These are phyloP conservation scores for Psylliodes chrysocephalus DNA, from an alignment of 2,888 invertebrate genomes.

Conservation along the genomic window DNA sequence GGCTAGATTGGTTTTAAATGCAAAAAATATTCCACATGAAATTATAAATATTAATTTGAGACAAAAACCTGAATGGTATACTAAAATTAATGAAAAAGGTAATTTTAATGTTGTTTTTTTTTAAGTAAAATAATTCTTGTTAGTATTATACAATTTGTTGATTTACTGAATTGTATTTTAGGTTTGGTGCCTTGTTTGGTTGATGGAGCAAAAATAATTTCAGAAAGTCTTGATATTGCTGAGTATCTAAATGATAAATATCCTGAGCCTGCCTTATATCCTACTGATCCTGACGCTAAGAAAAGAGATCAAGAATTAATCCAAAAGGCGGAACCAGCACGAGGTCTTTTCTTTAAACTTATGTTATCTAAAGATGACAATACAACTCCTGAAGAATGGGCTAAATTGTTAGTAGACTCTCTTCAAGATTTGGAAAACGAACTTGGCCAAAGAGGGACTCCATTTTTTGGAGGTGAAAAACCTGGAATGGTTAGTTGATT, in stretches of 20 bases:
- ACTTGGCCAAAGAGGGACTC: constrained; percentile 50
- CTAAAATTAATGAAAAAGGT: constrained; percentile 70
- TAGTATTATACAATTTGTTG: too few relatives aligned
- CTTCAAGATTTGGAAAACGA: constrained; percentile 58
- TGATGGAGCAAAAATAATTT: constrained; percentile 63
- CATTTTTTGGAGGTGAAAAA: constrained; percentile 56
- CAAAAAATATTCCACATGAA: constrained; percentile 81
- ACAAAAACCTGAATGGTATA: constrained; percentile 85
- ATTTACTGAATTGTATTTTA: too few relatives aligned
- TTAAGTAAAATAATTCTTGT: too few relatives aligned
- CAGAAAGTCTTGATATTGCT: constrained; percentile 67
- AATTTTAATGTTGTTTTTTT: too few relatives aligned
- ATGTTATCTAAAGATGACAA: constrained; percentile 48
- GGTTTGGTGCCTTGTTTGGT: constrained; percentile 67
- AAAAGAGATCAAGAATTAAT: constrained; percentile 56
- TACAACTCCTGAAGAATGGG: constrained; percentile 55
- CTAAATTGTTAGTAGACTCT: constrained; percentile 50
- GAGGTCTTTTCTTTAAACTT: constrained; percentile 50
- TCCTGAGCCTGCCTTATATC: constrained; percentile 65
- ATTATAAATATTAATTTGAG: constrained; percentile 78
- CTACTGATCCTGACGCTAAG: constrained; percentile 61
- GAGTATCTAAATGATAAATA: constrained; percentile 69
- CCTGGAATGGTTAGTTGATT: constrained; percentile 58
- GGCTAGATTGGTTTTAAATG: constrained; percentile 77
- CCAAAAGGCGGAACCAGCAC: constrained; percentile 52